Conservation (phyloP, 2,797 vertebrate species). For the Sebastiscus tertius region DNA sequence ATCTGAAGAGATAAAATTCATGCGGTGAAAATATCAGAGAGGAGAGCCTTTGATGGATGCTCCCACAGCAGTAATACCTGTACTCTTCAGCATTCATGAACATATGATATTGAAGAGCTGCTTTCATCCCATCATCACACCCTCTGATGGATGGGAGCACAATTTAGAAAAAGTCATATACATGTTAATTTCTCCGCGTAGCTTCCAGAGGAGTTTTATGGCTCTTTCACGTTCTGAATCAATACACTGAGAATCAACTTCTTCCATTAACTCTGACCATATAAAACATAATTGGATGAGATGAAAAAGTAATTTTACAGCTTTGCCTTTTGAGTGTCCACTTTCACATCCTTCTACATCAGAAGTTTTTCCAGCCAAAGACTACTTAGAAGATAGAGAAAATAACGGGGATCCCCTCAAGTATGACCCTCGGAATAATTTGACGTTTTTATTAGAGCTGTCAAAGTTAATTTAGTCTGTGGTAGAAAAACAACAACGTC, state of each 20-base stretch:
- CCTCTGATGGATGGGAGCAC: neutral
- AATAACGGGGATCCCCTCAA: no score
- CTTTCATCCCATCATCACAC: slow-evolving; percentile 13
- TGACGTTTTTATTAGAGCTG: no score
- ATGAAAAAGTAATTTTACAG: neutral
- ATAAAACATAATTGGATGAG: neutral
- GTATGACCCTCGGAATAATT: no score
- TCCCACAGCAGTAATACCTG: no score
- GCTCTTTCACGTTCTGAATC: slow-evolving; percentile 11
- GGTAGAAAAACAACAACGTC: no score
- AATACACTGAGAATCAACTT: neutral
- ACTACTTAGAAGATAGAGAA: no score
- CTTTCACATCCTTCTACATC: no score
- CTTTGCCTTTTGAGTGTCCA: no score
- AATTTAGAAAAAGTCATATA: neutral
- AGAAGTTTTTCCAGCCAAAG: no score
- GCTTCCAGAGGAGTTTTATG: neutral
- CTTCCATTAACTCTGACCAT: neutral
- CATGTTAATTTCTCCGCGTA: neutral
- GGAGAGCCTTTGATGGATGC: no score
- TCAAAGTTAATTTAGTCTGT: no score
- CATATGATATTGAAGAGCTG: neutral
- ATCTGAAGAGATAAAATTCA: slow-evolving; percentile 15
- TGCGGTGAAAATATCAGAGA: neutral
- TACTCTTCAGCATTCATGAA: slow-evolving; percentile 2